Conservation (phyloP, 2,113 vertebrate species). For the Cacatua alba region DNA sequence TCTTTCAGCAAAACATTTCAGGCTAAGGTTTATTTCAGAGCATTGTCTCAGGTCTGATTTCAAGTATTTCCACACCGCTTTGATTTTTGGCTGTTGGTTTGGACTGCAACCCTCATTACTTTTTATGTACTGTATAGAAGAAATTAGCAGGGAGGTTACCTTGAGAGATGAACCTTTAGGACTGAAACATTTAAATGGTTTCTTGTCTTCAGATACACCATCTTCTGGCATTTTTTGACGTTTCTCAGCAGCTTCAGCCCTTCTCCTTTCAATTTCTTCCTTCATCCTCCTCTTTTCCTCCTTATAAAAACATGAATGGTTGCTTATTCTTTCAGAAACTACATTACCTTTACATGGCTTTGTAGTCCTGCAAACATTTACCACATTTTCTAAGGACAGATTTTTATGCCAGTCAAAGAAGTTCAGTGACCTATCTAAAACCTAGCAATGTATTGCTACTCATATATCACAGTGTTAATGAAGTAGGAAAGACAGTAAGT, state of each 20-base stretch:
- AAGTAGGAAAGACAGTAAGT: neutral
- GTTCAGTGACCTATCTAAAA: neutral
- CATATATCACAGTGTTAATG: neutral
- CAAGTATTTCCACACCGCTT: neutral
- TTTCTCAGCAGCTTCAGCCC: conserved; percentile 96
- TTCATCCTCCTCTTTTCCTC: conserved; percentile 97
- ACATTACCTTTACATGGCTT: neutral
- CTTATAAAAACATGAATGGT: conserved; percentile 60
- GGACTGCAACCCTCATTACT: neutral
- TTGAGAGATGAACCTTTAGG: conserved; percentile 94
- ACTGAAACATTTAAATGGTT: conserved; percentile 93
- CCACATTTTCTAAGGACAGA: neutral
- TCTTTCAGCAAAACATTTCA: neutral
- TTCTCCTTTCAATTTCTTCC: conserved; percentile 94
- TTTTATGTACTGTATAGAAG: neutral
- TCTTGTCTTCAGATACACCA: conserved; percentile 80
- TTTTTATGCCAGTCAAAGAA: neutral
- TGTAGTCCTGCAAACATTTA: neutral
- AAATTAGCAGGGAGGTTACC: conserved; percentile 69
- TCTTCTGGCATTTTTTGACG: conserved; percentile 91
- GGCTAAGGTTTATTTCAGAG: neutral
- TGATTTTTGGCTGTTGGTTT: neutral
- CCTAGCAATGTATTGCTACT: neutral
- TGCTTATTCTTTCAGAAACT: neutral
- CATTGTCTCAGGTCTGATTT: neutral